Base-by-base conservation (phyloP, 53 echinoderm and acorn worm genomes). In the Antedon mediterranea region DNA sequence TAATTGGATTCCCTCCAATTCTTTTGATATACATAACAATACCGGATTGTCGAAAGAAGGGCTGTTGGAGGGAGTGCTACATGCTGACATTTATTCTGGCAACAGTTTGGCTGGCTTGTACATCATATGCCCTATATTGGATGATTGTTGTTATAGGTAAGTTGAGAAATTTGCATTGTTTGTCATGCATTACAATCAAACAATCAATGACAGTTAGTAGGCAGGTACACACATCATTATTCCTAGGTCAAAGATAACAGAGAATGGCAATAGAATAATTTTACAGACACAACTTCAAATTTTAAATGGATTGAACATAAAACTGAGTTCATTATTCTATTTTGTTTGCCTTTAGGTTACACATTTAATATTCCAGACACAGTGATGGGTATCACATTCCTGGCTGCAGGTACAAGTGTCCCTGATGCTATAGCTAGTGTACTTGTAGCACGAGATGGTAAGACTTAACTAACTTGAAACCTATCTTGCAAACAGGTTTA, bases 401-500 rank as follows among this genome's bases (percentile, higher is more conserved):
- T 76, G 7, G 76, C 76, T 32, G 76, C 76, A 14, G 76, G 76
- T 4, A 76, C 76, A 7, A 76, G 76, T 76, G 34, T 76, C 23
- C 76, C 76, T 20, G 76, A 76, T 76, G 76, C 76, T 14, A 76
- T 76, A 18, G 76, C 76, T 18, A 76, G 76, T 34, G 32, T 34
- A 5, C 76, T 76, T 33, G 76, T 76, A 20, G 76, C 76, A 14
- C 14, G 32, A 28, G 76, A 76, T 33, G 32, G 84, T 84, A 84
- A 31, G 78, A 14, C 4, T 11, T 37, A n/a, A n/a, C n/a, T n/a
- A n/a, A n/a, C n/a, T n/a, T n/a, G n/a, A n/a, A n/a, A n/a, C n/a
- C n/a, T n/a, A n/a, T n/a, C n/a, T n/a, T n/a, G n/a, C n/a, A n/a
- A n/a, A n/a, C n/a, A n/a, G n/a, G n/a, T n/a, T n/a, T n/a, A n/a